These are phyloP conservation scores for Alosa alosa DNA, from an alignment of 2,113 vertebrate genomes.

Conservation along the genomic window DNA sequence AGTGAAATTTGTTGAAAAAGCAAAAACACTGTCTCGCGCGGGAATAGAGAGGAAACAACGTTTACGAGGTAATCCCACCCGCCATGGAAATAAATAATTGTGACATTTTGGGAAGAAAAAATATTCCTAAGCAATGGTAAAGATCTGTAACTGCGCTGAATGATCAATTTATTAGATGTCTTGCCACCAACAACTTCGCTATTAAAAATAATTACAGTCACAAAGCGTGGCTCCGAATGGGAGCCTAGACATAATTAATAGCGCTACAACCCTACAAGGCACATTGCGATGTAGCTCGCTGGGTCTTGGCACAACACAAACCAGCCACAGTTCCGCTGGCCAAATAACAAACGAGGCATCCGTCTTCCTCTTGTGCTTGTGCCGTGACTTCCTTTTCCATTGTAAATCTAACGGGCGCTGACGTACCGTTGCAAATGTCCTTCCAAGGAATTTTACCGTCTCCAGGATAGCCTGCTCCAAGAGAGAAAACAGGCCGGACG, in stretches of 20 bases:
- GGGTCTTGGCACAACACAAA: not conserved
- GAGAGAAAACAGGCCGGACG: slow-evolving; percentile 16
- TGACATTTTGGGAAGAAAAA: not conserved
- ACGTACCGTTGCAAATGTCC: slow-evolving; percentile 29
- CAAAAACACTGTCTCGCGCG: slow-evolving; percentile 19
- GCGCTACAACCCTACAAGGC: not conserved
- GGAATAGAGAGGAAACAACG: not conserved
- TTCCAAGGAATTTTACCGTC: slow-evolving; percentile 36
- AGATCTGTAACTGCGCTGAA: not conserved
- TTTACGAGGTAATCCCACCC: slow-evolving; percentile 14
- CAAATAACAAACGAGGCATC: slow-evolving; percentile 17
- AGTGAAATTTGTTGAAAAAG: not conserved
- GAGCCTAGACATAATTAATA: not conserved
- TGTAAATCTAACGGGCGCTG: slow-evolving; percentile 20
- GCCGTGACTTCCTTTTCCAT: slow-evolving; percentile 14
- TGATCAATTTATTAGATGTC: slow-evolving; percentile 36
- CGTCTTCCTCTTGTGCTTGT: slow-evolving; percentile 5
- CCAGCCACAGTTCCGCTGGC: not conserved
- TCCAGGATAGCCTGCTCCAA: slow-evolving; percentile 16
- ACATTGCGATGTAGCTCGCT: not conserved
- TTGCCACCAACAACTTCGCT: slow-evolving; percentile 45
- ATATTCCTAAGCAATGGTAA: not conserved
- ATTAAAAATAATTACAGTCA: slow-evolving; percentile 52
- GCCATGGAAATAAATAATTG: slow-evolving; percentile 5
- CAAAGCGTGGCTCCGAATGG: slow-evolving; percentile 2